These are phyloP conservation scores for Glaucidium brasilianum DNA, from an alignment of 2,113 vertebrate genomes.

Conservation along the genomic window DNA sequence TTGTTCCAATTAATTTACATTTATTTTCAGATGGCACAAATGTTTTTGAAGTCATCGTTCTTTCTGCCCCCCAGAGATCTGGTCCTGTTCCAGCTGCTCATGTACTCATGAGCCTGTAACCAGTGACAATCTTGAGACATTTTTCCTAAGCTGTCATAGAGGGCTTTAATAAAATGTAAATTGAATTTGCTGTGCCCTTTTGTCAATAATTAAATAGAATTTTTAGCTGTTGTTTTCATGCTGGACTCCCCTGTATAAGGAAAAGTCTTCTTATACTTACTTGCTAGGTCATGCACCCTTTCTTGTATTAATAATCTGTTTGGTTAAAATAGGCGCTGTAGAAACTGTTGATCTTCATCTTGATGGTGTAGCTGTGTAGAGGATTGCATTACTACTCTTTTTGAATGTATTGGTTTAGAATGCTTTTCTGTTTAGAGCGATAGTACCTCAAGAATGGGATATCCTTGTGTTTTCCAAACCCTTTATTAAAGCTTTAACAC, in stretches of 20 bases:
- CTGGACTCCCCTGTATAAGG: background rate
- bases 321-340: background rate
- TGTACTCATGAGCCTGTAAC: background rate
- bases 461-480: background rate
- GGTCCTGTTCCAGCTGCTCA: background rate
- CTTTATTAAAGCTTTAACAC: background rate
- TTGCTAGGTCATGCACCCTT: background rate
- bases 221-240: background rate
- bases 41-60: background rate
- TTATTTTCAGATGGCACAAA: background rate
- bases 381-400: background rate
- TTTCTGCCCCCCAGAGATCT: background rate
- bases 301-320: background rate
- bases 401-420: background rate
- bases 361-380: background rate
- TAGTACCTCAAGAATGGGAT: background rate
- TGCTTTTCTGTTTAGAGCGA: background rate
- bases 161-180: background rate
- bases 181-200: background rate
- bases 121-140: background rate
- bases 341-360: background rate
- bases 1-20: background rate
- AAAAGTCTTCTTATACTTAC: background rate
- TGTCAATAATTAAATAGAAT: background rate
- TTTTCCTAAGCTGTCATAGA: background rate